These are phyloP conservation scores for Pomacea maculata DNA, from an alignment of 1,140 invertebrate species.

Conservation along the genomic window DNA sequence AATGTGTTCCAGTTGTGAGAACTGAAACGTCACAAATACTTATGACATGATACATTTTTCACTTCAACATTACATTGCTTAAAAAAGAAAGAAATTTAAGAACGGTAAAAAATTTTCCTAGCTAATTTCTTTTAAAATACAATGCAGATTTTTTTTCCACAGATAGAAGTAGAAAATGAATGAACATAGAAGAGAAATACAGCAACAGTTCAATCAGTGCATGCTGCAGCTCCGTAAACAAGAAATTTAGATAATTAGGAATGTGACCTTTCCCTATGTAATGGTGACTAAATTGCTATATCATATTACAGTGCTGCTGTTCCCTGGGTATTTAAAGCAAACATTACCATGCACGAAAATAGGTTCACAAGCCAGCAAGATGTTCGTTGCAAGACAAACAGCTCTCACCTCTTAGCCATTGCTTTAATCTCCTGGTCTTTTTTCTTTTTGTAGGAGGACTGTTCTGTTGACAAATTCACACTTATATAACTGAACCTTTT, in stretches of 20 bases:
- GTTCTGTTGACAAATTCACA: constrained; percentile 38
- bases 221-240: too few relatives aligned
- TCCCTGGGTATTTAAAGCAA: too few relatives aligned
- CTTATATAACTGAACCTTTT: background rate
- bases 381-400: background rate
- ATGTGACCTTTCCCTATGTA: too few relatives aligned
- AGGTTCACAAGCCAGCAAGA: background rate
- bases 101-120: background rate
- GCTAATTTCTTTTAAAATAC: background rate
- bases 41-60: background rate
- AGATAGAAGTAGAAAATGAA: background rate
- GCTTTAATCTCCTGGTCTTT: constrained; percentile 84
- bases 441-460: constrained; percentile 77
- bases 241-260: too few relatives aligned
- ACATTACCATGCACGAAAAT: too few relatives aligned
- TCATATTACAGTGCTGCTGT: too few relatives aligned
- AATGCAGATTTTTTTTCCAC: background rate
- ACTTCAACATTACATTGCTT: background rate
- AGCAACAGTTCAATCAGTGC: too few relatives aligned
- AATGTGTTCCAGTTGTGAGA: constrained; percentile 97
- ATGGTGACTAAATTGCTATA: too few relatives aligned
- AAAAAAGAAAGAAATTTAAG: background rate
- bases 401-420: constrained; percentile 54
- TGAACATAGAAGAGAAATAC: background rate
- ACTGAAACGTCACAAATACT: constrained; percentile 41